Evolutionary conservation across 2,888 invertebrate genomes (phyloP).

Genomic region (Eilema griseolum): DNA sequence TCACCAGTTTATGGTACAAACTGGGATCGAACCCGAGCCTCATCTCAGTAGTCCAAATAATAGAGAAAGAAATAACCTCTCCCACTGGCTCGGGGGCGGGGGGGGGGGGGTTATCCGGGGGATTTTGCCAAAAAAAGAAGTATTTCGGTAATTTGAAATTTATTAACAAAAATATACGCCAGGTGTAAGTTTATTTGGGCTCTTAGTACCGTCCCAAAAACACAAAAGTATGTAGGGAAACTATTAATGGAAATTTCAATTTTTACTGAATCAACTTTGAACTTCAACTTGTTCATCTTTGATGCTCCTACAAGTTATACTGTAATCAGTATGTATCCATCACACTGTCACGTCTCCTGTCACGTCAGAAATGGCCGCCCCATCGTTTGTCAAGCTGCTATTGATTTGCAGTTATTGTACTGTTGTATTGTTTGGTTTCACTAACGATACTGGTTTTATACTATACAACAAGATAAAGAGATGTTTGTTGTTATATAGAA

Average conservation of each 20-base stretch:
- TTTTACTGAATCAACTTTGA: not conserved
- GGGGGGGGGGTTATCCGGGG: too few relatives aligned
- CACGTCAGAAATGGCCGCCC: constrained; percentile 56
- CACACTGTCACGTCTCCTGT: constrained; percentile 38
- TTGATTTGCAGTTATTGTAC: constrained; percentile 60
- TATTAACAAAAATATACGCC: too few relatives aligned
- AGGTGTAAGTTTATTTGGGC: not conserved
- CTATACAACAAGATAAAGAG: constrained; percentile 10
- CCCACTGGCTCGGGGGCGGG: too few relatives aligned
- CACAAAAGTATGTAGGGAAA: not conserved
- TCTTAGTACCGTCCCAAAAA: not conserved
- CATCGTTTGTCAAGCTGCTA: constrained; percentile 67
- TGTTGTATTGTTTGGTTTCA: constrained; percentile 22
- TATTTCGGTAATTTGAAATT: too few relatives aligned
- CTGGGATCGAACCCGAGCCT: too few relatives aligned
- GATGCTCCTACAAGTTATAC: not conserved
- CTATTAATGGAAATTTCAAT: not conserved
- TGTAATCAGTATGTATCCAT: constrained; percentile 37
- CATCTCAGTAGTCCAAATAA: too few relatives aligned
- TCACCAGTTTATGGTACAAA: too few relatives aligned
- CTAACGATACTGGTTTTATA: not conserved
- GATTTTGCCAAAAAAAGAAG: too few relatives aligned
- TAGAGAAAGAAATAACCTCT: too few relatives aligned
- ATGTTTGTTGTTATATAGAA: not conserved
- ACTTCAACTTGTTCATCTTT: not conserved